phyloP scores from a whole-genome alignment of 2,113 vertebrate species.

The Butorides virescens region DNA sequence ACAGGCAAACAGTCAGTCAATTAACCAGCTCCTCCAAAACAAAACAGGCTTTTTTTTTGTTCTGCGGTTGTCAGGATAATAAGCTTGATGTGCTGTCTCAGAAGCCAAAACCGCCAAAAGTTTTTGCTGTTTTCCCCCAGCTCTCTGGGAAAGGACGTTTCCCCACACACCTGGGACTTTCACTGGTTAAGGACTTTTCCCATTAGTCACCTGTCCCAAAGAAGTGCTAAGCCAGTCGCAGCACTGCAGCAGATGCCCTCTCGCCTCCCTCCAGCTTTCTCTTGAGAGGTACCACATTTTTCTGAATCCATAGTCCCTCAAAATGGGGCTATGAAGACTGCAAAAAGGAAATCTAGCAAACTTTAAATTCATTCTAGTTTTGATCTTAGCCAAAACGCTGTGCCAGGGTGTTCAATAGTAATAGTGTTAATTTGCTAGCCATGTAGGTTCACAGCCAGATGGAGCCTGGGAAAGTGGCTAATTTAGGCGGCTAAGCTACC shows the following conservation, averaged over 20 bases:
- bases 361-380: neutral
- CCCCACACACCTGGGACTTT: neutral
- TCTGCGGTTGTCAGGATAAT: fast-evolving
- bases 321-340: neutral
- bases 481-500: neutral
- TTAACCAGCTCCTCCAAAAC: neutral
- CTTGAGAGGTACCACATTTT: neutral
- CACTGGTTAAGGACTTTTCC: neutral
- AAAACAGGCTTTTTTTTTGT: neutral
- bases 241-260: too few relatives aligned
- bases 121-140: neutral
- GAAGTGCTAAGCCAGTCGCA: neutral
- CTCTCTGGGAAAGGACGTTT: neutral
- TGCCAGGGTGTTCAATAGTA: neutral
- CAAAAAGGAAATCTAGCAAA: neutral
- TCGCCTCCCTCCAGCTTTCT: neutral
- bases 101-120: neutral
- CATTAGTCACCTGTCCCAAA: neutral
- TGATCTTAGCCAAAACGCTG: neutral
- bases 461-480: neutral
- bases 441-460: fast-evolving
- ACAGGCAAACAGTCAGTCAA: neutral
- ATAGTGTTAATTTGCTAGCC: neutral
- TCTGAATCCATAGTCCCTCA: neutral
- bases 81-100: neutral